A percentile compares a stretch with the other conserved stretches of the same genome.
Conservation (phyloP, 2,888 invertebrate genomes). For the Tetragonisca angustula region DNA sequence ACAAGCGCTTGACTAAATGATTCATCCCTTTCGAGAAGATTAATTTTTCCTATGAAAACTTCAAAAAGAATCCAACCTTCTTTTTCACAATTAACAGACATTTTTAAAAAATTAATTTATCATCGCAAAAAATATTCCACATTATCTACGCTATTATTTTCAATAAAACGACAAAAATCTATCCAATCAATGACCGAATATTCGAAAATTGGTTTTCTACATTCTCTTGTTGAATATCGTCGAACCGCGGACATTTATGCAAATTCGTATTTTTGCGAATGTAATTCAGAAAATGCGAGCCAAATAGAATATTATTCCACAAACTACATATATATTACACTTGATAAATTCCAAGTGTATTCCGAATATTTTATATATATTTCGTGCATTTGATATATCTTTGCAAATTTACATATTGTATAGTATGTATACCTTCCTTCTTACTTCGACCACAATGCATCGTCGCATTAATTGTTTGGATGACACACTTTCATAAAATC, state of each 20-base stretch:
- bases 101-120: neutral
- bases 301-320: too few species aligned
- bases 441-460: neutral
- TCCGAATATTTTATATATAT: neutral
- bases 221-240: too few species aligned
- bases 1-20: neutral
- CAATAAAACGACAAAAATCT: neutral
- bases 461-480: conserved; percentile 30
- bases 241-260: too few species aligned
- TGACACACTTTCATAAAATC: conserved; percentile 28
- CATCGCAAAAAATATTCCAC: neutral
- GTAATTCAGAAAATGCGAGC: too few species aligned
- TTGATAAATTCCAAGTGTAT: neutral
- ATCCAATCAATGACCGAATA: neutral
- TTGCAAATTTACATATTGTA: neutral
- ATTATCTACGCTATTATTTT: neutral
- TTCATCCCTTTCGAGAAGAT: neutral
- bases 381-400: too few species aligned
- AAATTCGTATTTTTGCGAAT: too few species aligned
- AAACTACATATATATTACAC: too few species aligned
- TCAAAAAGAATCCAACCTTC: neutral
- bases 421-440: neutral
- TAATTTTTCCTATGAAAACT: neutral
- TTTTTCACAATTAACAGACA: neutral
- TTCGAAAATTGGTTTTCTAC: too few species aligned